Evolutionary conservation across 2,113 vertebrate genomes (phyloP).

Genomic region (human): DNA sequence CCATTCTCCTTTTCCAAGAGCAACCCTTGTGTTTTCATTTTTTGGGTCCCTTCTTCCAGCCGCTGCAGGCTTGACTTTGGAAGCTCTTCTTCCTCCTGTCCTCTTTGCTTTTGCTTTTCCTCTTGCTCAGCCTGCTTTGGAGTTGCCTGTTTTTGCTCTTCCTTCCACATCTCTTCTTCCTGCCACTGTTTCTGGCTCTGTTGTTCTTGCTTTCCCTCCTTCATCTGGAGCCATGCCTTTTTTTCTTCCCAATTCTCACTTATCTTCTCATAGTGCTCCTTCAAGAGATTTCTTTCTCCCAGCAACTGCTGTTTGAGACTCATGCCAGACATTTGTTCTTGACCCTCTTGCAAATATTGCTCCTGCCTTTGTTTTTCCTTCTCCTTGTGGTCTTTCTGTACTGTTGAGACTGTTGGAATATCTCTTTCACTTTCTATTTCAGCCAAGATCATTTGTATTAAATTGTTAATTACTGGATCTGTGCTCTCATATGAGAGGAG

Average conservation of each 20-base stretch:
- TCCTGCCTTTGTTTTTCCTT: background rate
- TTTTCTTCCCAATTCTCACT: background rate
- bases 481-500: constrained; percentile 9
- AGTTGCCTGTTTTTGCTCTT: background rate
- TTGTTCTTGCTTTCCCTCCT: background rate
- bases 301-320: background rate
- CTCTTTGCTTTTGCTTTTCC: background rate
- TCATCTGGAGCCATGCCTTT: background rate
- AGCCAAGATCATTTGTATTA: constrained; percentile 48
- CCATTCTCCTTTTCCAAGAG: background rate
- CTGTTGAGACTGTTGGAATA: background rate
- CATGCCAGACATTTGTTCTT: background rate
- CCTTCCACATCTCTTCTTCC: background rate
- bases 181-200: background rate
- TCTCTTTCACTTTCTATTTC: constrained; percentile 32
- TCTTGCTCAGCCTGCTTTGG: background rate
- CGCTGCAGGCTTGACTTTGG: background rate
- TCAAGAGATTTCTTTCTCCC: background rate
- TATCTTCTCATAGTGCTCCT: background rate
- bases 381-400: background rate
- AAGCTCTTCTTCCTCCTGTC: background rate
- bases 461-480: constrained; percentile 30
- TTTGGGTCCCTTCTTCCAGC: background rate
- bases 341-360: background rate
- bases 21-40: background rate